Evolutionary conservation across 2,113 vertebrate genomes (phyloP), one percentile per base, ranked within the genome.

Genomic region (Plecturocebus donacophilus): DNA sequence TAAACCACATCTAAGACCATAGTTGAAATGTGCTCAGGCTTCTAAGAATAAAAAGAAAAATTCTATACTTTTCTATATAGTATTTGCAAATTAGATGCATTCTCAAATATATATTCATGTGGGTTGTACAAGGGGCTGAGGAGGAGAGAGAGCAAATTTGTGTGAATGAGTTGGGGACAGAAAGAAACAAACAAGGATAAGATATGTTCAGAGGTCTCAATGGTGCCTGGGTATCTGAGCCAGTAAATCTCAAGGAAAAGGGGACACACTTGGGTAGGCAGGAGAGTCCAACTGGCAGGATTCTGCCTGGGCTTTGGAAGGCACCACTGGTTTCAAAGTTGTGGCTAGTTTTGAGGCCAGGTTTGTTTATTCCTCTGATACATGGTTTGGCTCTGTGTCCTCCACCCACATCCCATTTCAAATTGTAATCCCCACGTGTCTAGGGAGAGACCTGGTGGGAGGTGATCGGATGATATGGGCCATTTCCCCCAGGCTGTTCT

Each of bases 221-320:
- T 40, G 52, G 2, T 58, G 2, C 45, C 27, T 45, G 20, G 47
- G 40, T 19, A 8, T 11, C 61, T 8, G 27, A 52, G 19, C 1
- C 1, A 16, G 5, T 6, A n/a, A 21, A 79, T 23, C 6, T 45
- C 5, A 49, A 58, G 52, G 10, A 16, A 90, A 35, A 8, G 10
- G 0, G 20, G 0, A 1, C 14, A 21, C 0, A 5, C 13, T 21
- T 8, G 30, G 49, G 3, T 85, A 8, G 4, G 0, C 6, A 32
- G 23, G 54, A 30, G 3, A 61, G 35, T 30, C 6, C 17, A 16
- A 5, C 23, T 64, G 8, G 13, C 0, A 3, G 3, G 6, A 27
- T 21, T 20, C 17, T 25, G 3, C 54, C n/a, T 9, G 7, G 8
- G 14, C 27, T 21, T 1, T 1, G 1, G 20, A 73, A 35, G 25